Evolutionary conservation across 2,888 invertebrate genomes (phyloP).

Genomic region (Pristionchus fissidentatus): DNA sequence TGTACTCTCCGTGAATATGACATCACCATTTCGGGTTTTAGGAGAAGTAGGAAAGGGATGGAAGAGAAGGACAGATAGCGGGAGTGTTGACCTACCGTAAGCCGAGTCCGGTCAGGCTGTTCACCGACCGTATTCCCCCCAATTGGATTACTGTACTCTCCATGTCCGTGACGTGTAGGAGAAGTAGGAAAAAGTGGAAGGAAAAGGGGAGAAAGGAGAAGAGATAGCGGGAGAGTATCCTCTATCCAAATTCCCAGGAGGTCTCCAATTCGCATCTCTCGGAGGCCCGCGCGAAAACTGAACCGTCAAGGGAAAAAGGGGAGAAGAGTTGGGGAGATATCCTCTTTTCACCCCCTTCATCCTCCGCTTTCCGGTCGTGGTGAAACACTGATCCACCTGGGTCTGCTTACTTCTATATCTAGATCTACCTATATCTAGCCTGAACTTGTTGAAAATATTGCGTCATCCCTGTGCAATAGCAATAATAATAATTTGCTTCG

Average conservation of each 20-base stretch:
- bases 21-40: neutral
- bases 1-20: neutral
- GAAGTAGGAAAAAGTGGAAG: no score
- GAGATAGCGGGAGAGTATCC: conserved; percentile 24
- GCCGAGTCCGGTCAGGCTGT: no score
- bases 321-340: neutral
- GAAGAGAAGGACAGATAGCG: no score
- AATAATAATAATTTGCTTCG: conserved; percentile 28
- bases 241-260: conserved; percentile 35
- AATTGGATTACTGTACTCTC: no score
- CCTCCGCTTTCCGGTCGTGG: neutral
- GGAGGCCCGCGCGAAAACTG: conserved; percentile 8
- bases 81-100: no score
- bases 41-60: no score
- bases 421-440: neutral
- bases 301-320: no score
- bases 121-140: neutral
- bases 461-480: no score
- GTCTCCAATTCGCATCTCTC: conserved; percentile 11
- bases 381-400: neutral
- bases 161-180: no score
- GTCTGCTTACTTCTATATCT: neutral
- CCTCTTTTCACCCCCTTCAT: neutral
- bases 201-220: no score
- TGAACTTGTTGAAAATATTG: neutral